These are phyloP conservation scores for Antitype chi DNA, from an alignment of 2,888 invertebrate species.

Conservation along the genomic window DNA sequence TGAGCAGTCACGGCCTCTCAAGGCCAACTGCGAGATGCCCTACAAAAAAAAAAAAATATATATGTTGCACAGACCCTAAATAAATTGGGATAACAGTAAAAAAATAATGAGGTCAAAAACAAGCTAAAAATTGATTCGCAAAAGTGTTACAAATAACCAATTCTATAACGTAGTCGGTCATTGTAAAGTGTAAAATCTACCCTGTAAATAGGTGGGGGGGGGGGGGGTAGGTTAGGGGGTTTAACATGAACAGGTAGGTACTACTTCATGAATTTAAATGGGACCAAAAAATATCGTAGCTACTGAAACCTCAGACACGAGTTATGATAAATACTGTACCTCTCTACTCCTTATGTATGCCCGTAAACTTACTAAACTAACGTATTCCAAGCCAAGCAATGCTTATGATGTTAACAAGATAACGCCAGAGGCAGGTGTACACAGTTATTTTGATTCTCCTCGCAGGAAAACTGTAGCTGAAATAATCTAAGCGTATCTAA, in stretches of 20 bases:
- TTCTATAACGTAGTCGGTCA: background rate
- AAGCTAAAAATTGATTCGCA: background rate
- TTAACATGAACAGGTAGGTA: background rate
- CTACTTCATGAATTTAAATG: background rate
- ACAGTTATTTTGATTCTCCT: constrained; percentile 12
- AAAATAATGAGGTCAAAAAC: background rate
- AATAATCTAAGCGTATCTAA: constrained; percentile 42
- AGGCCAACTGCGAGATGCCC: no score
- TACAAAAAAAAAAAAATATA: no score
- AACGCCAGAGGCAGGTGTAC: constrained; percentile 29
- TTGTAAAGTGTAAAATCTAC: no score
- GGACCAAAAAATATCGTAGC: background rate
- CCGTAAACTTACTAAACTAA: constrained; percentile 26
- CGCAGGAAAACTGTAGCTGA: constrained; percentile 41
- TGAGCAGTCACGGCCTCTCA: no score
- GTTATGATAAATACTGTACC: background rate
- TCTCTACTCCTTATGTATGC: background rate
- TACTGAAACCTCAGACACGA: background rate
- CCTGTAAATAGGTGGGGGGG: background rate
- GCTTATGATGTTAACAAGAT: constrained; percentile 40
- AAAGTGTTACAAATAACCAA: background rate
- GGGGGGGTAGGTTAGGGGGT: no score
- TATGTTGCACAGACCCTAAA: no score
- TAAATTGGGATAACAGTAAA: no score
- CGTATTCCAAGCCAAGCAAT: constrained; percentile 30